Evolutionary conservation across 2,113 vertebrate species (phyloP).

Genomic region (Amphilophus citrinellus): DNA sequence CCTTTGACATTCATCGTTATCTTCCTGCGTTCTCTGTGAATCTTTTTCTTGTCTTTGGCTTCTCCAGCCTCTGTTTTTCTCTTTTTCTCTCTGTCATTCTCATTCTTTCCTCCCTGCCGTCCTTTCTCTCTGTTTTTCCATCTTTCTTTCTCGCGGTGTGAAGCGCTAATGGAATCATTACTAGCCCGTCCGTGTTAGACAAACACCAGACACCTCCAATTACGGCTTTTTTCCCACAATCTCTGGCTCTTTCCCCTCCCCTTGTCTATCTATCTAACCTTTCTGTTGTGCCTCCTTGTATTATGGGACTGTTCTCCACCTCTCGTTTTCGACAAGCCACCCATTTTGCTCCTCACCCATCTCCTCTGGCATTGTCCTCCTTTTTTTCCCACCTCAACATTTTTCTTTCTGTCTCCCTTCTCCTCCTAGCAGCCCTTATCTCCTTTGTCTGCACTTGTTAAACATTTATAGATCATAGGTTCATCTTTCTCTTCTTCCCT

Average conservation of each 20-base stretch:
- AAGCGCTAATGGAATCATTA: constrained; percentile 81
- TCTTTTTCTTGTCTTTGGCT: constrained; percentile 41
- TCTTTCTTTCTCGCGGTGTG: constrained; percentile 48
- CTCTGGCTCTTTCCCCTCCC: constrained; percentile 61
- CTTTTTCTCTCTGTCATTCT: constrained; percentile 17
- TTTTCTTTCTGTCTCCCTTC: constrained; percentile 45
- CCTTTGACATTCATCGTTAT: constrained; percentile 26
- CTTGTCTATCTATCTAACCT: constrained; percentile 67
- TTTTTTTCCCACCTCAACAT: constrained; percentile 61
- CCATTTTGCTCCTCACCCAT: constrained; percentile 58
- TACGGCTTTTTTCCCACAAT: constrained; percentile 64
- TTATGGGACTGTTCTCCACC: constrained; percentile 60
- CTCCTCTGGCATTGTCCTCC: constrained; percentile 45
- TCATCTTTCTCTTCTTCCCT: constrained; percentile 60
- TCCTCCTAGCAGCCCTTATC: constrained; percentile 39
- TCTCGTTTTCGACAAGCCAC: constrained; percentile 15
- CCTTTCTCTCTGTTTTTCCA: constrained; percentile 11
- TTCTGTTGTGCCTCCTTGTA: constrained; percentile 57
- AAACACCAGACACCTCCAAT: constrained; percentile 81
- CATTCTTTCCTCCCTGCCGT: constrained; percentile 3
- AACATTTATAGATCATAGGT: constrained; percentile 73
- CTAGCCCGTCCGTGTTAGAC: constrained; percentile 76
- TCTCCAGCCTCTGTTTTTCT: constrained; percentile 14
- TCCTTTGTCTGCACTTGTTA: constrained; percentile 67
- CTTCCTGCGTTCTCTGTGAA: constrained; percentile 26